phyloP scores from a whole-genome alignment of 2,113 vertebrate genomes.

The Tympanuchus pallidicinctus region DNA sequence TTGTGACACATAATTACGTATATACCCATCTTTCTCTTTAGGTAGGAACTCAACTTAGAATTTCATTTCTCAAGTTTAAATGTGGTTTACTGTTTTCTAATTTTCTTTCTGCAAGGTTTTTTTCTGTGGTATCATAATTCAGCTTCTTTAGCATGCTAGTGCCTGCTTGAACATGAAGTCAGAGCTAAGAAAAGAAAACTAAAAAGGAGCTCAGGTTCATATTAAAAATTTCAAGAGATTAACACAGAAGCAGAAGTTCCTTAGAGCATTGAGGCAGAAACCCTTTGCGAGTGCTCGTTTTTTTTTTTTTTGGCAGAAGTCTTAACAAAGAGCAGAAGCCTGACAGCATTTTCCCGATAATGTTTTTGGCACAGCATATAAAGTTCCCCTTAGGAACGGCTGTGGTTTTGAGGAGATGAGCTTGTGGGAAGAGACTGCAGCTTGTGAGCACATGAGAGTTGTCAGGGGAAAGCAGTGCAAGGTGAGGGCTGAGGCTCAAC shows the following conservation, averaged over 20 bases:
- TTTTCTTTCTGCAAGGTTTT: background rate
- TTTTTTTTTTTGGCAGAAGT: background rate
- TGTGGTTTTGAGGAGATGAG: background rate
- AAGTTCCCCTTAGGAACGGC: background rate
- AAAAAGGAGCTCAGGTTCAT: background rate
- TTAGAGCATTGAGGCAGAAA: background rate
- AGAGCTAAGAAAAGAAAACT: background rate
- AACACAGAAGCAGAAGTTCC: background rate
- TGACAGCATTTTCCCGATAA: background rate
- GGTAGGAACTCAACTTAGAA: background rate
- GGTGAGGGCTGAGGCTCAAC: background rate
- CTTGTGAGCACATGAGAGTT: accelerated
- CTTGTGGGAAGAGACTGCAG: background rate
- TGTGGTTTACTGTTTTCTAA: background rate
- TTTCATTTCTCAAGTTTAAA: background rate
- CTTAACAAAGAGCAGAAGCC: background rate
- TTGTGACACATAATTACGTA: background rate
- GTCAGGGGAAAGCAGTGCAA: background rate
- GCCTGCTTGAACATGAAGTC: background rate
- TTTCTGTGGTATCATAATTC: background rate
- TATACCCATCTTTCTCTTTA: background rate
- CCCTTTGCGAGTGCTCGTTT: background rate
- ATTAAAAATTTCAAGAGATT: background rate
- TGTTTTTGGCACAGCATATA: background rate
- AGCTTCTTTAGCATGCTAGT: background rate